Conservation (phyloP, 2,113 vertebrate species). For the Meriones unguiculatus region DNA sequence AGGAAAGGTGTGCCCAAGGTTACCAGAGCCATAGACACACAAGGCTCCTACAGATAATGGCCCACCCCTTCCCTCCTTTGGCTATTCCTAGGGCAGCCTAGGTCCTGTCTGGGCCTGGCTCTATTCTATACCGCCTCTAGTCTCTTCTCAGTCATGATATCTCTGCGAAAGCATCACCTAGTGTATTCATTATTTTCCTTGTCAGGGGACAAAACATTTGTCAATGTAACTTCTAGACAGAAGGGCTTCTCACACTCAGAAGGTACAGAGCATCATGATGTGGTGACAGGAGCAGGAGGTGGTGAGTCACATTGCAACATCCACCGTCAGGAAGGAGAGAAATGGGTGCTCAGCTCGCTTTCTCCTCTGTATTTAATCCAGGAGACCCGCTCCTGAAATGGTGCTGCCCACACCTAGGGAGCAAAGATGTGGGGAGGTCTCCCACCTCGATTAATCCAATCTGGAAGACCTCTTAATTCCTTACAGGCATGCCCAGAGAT, state of each 20-base stretch:
- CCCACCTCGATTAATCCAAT: neutral
- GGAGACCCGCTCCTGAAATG: neutral
- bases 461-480: neutral
- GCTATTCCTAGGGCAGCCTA: fast-evolving
- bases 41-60: fast-evolving
- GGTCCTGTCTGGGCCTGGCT: neutral
- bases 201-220: neutral
- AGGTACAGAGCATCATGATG: neutral
- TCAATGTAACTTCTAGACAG: neutral
- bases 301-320: too few species aligned
- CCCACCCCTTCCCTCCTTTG: neutral
- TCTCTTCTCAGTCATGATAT: fast-evolving
- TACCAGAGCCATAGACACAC: fast-evolving
- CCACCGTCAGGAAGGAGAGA: neutral
- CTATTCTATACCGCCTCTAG: fast-evolving
- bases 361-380: neutral
- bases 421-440: too few species aligned
- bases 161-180: neutral
- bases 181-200: neutral
- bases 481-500: neutral
- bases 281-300: neutral
- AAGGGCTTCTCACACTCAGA: neutral
- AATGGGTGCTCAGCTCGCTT: neutral
- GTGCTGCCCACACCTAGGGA: neutral
- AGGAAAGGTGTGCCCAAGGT: neutral